phyloP scores from a whole-genome alignment of 2,113 vertebrate species.

The Octodon degus region DNA sequence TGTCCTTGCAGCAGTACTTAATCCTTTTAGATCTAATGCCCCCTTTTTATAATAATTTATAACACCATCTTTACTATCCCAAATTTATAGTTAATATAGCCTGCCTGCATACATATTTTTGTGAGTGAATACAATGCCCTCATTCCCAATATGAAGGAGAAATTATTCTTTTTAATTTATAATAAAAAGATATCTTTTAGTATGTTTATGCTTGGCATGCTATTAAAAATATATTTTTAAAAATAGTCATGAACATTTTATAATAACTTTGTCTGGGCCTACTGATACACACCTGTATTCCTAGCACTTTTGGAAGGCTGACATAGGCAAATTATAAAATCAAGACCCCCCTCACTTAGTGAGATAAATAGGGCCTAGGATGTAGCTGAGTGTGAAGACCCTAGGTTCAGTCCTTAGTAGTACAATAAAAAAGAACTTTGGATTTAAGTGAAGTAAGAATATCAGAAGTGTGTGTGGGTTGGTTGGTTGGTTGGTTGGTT shows the following conservation, averaged over 20 bases:
- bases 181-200: background rate
- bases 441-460: slow-evolving; percentile 13
- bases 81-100: slow-evolving; percentile 13
- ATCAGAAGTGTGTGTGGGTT: background rate
- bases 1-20: background rate
- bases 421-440: background rate
- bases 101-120: background rate
- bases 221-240: slow-evolving; percentile 4
- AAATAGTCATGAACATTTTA: background rate
- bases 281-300: background rate
- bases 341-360: background rate
- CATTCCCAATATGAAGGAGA: slow-evolving; percentile 2
- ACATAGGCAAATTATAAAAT: background rate
- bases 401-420: background rate
- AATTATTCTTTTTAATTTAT: slow-evolving; percentile 16
- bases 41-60: slow-evolving; percentile 16
- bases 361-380: background rate
- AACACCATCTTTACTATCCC: background rate
- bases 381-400: background rate
- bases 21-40: background rate
- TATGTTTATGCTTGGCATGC: slow-evolving; percentile 14
- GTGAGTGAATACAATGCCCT: background rate
- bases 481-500: background rate
- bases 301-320: background rate
- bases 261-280: background rate